Evolutionary conservation across 2,888 invertebrate species (phyloP).

Genomic region (Cataglyphis cursor): DNA sequence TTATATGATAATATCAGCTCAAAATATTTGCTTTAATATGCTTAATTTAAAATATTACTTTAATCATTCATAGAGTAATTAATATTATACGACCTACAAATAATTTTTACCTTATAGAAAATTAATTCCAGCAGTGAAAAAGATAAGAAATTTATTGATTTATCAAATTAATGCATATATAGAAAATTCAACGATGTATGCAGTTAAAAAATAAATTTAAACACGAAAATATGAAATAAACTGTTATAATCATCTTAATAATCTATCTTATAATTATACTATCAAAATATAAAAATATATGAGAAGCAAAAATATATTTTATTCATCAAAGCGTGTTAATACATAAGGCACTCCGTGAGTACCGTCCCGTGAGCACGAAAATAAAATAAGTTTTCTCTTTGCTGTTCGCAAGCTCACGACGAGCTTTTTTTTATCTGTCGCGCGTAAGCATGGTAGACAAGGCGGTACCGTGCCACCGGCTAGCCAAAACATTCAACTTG

Average conservation of each 20-base stretch:
- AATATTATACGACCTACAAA: neutral
- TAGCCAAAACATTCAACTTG: constrained; percentile 84
- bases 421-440: constrained; percentile 63
- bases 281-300: constrained; percentile 7
- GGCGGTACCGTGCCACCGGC: constrained; percentile 74
- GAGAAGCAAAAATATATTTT: neutral
- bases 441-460: constrained; percentile 75
- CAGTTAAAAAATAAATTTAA: neutral
- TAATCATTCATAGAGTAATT: neutral
- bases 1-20: neutral
- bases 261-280: neutral
- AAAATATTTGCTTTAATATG: neutral
- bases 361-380: constrained; percentile 55
- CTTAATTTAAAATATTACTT: neutral
- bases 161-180: constrained; percentile 4
- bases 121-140: neutral
- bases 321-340: neutral
- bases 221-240: neutral
- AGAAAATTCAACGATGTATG: neutral
- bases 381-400: constrained; percentile 66
- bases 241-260: neutral
- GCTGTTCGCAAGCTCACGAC: constrained; percentile 49
- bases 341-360: constrained; percentile 8
- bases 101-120: neutral
- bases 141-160: neutral